Evolutionary conservation across 2,888 invertebrate genomes (phyloP).

Genomic region (Crepidodera aurea): DNA sequence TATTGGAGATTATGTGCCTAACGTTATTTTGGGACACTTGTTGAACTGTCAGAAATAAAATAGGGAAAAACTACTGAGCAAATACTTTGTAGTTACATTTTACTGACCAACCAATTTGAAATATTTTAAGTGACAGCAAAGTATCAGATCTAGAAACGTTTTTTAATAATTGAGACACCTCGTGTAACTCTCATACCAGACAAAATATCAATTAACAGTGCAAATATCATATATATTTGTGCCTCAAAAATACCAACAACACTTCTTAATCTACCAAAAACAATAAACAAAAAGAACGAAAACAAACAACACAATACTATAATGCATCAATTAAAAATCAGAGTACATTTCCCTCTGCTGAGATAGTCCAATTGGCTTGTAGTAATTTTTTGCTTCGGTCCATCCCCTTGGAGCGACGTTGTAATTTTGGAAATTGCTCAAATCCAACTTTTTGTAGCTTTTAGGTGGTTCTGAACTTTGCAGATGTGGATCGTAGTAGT

Average conservation of each 20-base stretch:
- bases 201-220: no score
- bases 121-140: no score
- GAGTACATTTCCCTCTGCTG: slow-evolving; percentile 52
- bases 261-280: slow-evolving; percentile 21
- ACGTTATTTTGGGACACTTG: no score
- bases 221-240: slow-evolving; percentile 12
- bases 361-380: slow-evolving; percentile 78
- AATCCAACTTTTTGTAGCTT: slow-evolving; percentile 50
- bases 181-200: no score
- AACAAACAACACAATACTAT: slow-evolving; percentile 24
- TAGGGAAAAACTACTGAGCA: no score
- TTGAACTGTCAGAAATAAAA: no score
- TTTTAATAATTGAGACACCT: no score
- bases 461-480: slow-evolving; percentile 30
- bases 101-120: no score
- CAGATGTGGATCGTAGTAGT: slow-evolving; percentile 30
- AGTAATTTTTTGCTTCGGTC: slow-evolving; percentile 74
- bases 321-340: slow-evolving; percentile 44
- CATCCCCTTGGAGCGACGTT: slow-evolving; percentile 87
- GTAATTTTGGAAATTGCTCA: slow-evolving; percentile 67
- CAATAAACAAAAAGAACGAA: slow-evolving; percentile 26
- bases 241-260: slow-evolving; percentile 24
- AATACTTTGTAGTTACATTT: no score
- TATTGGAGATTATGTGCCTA: no score
- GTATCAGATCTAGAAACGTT: no score